Base-by-base conservation (phyloP, 2,888 invertebrate genomes). In the Philereme transversata region DNA sequence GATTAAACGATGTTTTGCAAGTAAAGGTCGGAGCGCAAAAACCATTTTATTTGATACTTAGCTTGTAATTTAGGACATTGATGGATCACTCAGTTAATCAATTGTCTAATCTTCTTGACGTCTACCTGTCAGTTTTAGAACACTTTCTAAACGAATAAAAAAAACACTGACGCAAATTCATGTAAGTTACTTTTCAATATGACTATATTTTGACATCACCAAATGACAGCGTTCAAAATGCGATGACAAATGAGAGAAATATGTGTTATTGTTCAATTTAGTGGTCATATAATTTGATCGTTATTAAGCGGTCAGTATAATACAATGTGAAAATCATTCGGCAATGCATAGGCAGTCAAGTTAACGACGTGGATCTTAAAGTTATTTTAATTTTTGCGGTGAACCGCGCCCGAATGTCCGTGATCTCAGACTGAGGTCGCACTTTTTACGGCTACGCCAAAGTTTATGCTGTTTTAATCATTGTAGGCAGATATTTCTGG, bases 301-400 rank as follows among this genome's bases (percentile, higher is more conserved):
- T 81, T 55, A 58, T 62, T 62, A 52, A 55, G 59, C 46, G 63
- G 63, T 63, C 46, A 49, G 51, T 60, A 54, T 50, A 63, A 60
- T 48, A 60, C 55, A 64, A 64, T 57, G 45, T 58, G 59, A 41
- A 44, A 49, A 64, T 64, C 58, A 62, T 71, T 74, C 71, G 74
- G 83, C 84, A 83, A 83, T 79, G 77, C 81, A 83, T 86, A 84
- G 83, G 78, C 77, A 73, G 78, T 81, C 75, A 58, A 57, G 11
- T 84, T 88, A 86, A 88, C 85, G 85, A 83, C 74, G 64, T 36
- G 67, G 69, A 74, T 78, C 69, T 78, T 78, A 72, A 77, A 57
- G 55, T 67, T 75, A 78, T 82, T 83, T 88, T 88, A 85, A 84
- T 84, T 81, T 79, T 73, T 88, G 90, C 78, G 90, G 90, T 84